phyloP scores from a whole-genome alignment of 2,888 invertebrate species.

The Galeopsomyia nigrocyanea region DNA sequence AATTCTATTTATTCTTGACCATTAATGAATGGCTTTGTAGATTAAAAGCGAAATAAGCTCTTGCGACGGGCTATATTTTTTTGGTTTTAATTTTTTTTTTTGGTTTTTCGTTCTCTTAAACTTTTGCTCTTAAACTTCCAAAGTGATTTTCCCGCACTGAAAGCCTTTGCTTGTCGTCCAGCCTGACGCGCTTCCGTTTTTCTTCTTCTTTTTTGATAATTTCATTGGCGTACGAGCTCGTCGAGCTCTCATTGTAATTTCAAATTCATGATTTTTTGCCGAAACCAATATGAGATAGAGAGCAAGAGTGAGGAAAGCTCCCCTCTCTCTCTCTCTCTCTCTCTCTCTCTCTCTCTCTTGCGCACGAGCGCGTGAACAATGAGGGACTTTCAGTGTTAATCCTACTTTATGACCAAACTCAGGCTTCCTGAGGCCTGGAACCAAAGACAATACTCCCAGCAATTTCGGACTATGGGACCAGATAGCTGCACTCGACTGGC shows the following conservation, averaged over 20 bases:
- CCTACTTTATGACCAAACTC: conserved; percentile 36
- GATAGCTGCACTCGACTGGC: conserved; percentile 94
- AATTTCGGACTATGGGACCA: conserved; percentile 97
- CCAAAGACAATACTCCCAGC: conserved; percentile 80
- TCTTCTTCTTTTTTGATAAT: conserved; percentile 10
- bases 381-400: not conserved
- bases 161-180: conserved; percentile 26
- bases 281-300: not conserved
- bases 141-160: conserved; percentile 31
- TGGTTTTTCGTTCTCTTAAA: conserved; percentile 1
- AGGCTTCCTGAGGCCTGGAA: conserved; percentile 86
- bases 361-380: not conserved
- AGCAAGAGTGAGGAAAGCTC: not conserved
- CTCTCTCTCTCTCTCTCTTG: not conserved
- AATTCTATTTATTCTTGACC: conserved; percentile 38
- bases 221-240: not conserved
- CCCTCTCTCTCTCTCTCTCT: conserved; percentile 36
- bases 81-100: not conserved
- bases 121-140: conserved; percentile 2
- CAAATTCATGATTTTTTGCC: conserved; percentile 1
- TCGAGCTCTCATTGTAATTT: conserved; percentile 1
- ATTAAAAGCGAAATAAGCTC: conserved; percentile 10
- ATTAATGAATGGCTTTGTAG: conserved; percentile 31
- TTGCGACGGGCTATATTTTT: not conserved
- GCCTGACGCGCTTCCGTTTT: not conserved